Conservation (phyloP, 2,888 invertebrate species). For the Eurytoma adleriae region DNA sequence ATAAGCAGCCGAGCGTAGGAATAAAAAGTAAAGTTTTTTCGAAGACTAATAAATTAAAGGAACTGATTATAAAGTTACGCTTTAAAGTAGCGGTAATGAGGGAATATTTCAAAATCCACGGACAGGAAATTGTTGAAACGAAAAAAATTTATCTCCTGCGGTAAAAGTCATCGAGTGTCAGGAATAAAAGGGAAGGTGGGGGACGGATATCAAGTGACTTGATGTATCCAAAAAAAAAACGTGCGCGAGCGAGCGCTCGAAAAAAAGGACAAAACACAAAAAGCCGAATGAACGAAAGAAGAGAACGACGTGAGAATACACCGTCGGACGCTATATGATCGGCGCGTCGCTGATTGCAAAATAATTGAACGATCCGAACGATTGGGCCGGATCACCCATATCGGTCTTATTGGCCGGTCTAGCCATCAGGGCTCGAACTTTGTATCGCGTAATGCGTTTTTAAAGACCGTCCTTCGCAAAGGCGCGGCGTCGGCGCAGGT, state of each 20-base stretch:
- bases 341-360: constrained; percentile 71
- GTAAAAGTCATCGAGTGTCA: constrained; percentile 43
- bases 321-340: constrained; percentile 42
- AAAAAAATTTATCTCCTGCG: constrained; percentile 11
- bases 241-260: neutral
- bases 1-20: constrained; percentile 1
- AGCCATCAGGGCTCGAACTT: constrained; percentile 43
- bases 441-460: constrained; percentile 73
- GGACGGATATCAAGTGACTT: constrained; percentile 29
- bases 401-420: constrained; percentile 72
- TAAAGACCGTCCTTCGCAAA: constrained; percentile 73
- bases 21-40: constrained; percentile 6
- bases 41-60: constrained; percentile 36
- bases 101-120: constrained; percentile 14
- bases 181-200: constrained; percentile 24
- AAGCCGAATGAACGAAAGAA: constrained; percentile 5
- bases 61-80: constrained; percentile 35
- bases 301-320: constrained; percentile 57
- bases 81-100: constrained; percentile 13
- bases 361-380: constrained; percentile 74
- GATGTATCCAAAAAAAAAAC: constrained; percentile 17
- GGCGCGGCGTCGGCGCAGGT: constrained; percentile 60
- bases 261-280: neutral
- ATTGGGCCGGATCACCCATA: constrained; percentile 68
- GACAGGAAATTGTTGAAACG: constrained; percentile 36